Percentiles rank a stretch among this genome's conserved stretches.
These are phyloP conservation scores for Thryonomys swinderianus DNA, from an alignment of 2,113 vertebrate species.

Conservation along the genomic window DNA sequence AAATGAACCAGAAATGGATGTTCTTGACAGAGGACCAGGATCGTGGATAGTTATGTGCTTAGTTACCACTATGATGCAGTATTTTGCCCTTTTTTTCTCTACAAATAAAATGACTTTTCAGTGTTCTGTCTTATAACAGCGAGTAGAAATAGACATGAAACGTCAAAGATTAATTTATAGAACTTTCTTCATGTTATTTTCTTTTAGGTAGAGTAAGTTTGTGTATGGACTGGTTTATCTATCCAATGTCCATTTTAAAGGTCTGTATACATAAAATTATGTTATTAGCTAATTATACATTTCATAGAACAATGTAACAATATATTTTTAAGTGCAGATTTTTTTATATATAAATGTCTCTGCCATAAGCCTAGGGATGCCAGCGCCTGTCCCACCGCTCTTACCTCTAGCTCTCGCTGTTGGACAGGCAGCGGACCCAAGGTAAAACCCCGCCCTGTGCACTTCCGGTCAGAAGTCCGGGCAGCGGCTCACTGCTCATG, in stretches of 20 bases:
- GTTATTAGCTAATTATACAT: conserved; percentile 64
- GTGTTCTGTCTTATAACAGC: not conserved
- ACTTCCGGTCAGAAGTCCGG: conserved; percentile 8
- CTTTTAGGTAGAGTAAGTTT: conserved; percentile 45
- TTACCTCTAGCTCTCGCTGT: not conserved
- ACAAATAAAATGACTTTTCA: conserved; percentile 8
- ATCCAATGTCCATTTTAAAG: conserved; percentile 45
- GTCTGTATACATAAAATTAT: conserved; percentile 64
- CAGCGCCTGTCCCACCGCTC: conserved; percentile 37
- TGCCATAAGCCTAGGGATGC: conserved; percentile 56
- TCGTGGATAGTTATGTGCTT: not conserved
- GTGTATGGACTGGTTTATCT: conserved; percentile 65
- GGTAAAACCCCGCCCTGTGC: not conserved
- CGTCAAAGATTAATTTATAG: conserved; percentile 58
- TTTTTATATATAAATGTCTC: conserved; percentile 74
- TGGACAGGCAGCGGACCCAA: conserved; percentile 26
- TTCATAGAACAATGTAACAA: conserved; percentile 67
- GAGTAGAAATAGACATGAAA: not conserved
- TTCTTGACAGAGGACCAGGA: not conserved
- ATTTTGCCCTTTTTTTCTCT: conserved; percentile 31
- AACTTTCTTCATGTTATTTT: conserved; percentile 56
- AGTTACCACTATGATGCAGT: not conserved
- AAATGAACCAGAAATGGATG: not conserved
- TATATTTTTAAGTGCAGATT: conserved; percentile 76
- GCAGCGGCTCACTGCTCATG: not conserved